Evolutionary conservation across 2,113 vertebrate genomes (phyloP), one percentile per base, ranked within the genome.

Genomic region (Cyprinodon variegatus): DNA sequence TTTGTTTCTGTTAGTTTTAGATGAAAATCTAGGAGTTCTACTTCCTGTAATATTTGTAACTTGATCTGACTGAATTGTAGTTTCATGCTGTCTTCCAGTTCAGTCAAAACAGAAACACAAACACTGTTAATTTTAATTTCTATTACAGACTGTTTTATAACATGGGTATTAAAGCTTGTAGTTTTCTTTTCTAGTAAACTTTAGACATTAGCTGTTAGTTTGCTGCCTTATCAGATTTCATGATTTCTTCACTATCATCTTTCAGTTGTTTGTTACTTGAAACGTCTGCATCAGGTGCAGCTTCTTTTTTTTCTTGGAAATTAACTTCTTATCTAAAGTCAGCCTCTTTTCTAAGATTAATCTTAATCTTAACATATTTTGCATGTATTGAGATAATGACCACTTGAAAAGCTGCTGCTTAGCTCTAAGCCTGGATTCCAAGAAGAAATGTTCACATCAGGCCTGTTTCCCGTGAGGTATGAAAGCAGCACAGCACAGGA

Each of bases 401-500:
- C 39, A 66, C 68, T 64, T 79, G 63, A 83, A 89, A 57, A 86
- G 75, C 82, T 68, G 46, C 38, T 46, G 59, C 61, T 83, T 37
- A 75, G 76, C 70, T 69, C 73, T 78, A 72, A 77, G 70, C 14
- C 5, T 4, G 0, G 15, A 74, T 87, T 88, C 83, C 61, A 76
- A 77, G 83, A 88, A 88, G 78, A 78, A 37, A 36, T 22, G n/a
- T 39, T 68, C 38, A 77, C 61, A 82, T 79, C 63, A 68, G 17
- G 38, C 2, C 11, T 41, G 20, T 76, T 81, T 78, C 83, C 70
- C 7, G 11, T 67, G 71, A 79, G 74, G 46, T 46, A 37, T 83
- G 73, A 83, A 73, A 72, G 79, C 84, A 85, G 84, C 88, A 90
- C 72, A 81, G 70, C n/a, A 64, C 78, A 61, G 78, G 67, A 72